Conservation (phyloP, 1,140 invertebrate genomes). For the Coelopa frigida region DNA sequence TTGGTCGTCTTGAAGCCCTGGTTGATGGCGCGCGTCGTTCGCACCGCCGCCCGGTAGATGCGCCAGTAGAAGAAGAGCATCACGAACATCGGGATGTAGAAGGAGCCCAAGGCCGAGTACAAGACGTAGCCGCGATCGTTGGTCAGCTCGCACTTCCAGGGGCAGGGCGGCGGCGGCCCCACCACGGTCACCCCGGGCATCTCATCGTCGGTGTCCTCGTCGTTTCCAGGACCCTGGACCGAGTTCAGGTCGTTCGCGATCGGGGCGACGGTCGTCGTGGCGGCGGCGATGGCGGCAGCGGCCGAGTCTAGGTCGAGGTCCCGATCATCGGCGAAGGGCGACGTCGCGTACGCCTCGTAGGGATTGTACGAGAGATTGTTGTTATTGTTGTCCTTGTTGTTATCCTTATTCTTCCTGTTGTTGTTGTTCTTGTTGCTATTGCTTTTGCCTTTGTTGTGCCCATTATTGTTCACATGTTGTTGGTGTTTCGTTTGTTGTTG, state of each 20-base stretch:
- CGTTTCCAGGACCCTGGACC: no score
- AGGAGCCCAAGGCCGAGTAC: conserved; percentile 85
- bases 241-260: no score
- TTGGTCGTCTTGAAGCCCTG: conserved; percentile 89
- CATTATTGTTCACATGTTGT: neutral
- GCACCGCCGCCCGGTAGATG: conserved; percentile 78
- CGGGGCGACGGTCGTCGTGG: conserved; percentile 9
- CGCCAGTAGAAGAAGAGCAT: conserved; percentile 88
- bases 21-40: conserved; percentile 57
- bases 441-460: conserved; percentile 11
- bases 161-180: conserved; percentile 55
- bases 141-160: conserved; percentile 82
- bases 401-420: neutral
- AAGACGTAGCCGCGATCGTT: conserved; percentile 83
- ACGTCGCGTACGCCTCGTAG: no score
- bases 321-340: no score
- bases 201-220: no score
- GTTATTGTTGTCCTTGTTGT: neutral
- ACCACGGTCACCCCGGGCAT: no score
- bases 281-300: neutral
- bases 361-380: no score
- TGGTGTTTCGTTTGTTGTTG: neutral
- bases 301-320: no score
- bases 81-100: conserved; percentile 89
- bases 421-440: conserved; percentile 12